These are phyloP conservation scores for Lytechinus pictus DNA, from an alignment of 35 echinoderm and acorn worm genomes.

Conservation along the genomic window DNA sequence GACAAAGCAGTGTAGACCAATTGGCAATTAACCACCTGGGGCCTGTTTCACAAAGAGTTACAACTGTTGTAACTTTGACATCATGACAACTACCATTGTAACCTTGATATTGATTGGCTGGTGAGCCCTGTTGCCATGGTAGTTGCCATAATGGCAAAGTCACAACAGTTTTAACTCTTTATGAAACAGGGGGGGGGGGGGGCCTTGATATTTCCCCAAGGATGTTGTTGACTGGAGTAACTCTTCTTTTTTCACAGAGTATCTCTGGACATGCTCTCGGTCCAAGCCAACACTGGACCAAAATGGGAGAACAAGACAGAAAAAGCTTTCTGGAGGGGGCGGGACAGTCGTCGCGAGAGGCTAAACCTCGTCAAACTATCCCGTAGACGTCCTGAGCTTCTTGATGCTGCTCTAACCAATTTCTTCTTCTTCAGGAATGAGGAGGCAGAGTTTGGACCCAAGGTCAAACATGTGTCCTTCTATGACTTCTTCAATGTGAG, in stretches of 20 bases:
- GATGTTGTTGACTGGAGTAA: neutral
- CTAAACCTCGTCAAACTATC: constrained; percentile 87
- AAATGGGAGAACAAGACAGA: constrained; percentile 87
- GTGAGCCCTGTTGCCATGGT: too few relatives aligned
- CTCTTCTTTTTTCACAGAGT: constrained; percentile 62
- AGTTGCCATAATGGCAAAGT: too few relatives aligned
- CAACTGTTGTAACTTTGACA: too few relatives aligned
- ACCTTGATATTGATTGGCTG: too few relatives aligned
- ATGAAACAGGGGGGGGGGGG: too few relatives aligned
- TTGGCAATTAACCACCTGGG: too few relatives aligned
- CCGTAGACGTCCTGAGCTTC: constrained; percentile 72
- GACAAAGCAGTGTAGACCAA: too few relatives aligned
- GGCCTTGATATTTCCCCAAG: too few relatives aligned
- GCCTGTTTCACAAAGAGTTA: too few relatives aligned
- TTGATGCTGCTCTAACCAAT: constrained; percentile 95
- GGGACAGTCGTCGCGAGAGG: constrained; percentile 88
- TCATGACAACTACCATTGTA: too few relatives aligned
- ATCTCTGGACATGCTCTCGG: constrained; percentile 90
- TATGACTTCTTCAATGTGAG: constrained; percentile 99
- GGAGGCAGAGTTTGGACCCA: constrained; percentile 89
- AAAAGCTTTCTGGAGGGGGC: constrained; percentile 91
- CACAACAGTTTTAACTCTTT: too few relatives aligned
- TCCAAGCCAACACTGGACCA: constrained; percentile 94
- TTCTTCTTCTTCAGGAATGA: constrained; percentile 88
- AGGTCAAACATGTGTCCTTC: constrained; percentile 95